phyloP scores from a whole-genome alignment of 2,888 invertebrate species.

The Gibbula magus region DNA sequence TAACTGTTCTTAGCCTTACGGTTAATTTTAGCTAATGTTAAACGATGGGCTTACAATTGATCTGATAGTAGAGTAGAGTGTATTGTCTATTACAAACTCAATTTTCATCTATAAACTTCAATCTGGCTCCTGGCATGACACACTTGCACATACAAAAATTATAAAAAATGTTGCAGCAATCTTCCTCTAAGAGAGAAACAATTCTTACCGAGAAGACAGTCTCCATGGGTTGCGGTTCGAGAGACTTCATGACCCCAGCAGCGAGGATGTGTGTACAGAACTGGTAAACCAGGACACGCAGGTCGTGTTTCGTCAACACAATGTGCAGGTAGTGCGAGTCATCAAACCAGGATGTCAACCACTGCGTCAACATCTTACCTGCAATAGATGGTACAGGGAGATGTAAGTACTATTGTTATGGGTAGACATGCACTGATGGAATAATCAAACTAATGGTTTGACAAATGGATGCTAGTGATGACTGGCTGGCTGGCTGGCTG shows the following conservation, averaged over 20 bases:
- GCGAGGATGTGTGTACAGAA: conserved; percentile 91
- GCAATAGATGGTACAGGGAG: conserved; percentile 44
- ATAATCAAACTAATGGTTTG: too few species aligned
- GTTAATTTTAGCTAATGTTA: too few species aligned
- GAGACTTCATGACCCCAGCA: conserved; percentile 85
- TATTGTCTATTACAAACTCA: too few species aligned
- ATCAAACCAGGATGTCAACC: conserved; percentile 87
- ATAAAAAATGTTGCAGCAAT: not conserved
- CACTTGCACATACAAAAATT: too few species aligned
- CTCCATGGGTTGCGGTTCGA: conserved; percentile 79
- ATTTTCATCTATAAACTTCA: too few species aligned
- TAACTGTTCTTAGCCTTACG: too few species aligned
- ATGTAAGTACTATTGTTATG: too few species aligned
- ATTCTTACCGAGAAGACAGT: conserved; percentile 80
- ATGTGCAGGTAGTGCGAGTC: conserved; percentile 83
- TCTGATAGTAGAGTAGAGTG: too few species aligned
- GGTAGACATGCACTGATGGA: not conserved
- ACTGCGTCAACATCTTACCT: conserved; percentile 95
- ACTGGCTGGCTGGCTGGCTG: not conserved
- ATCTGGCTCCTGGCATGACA: too few species aligned
- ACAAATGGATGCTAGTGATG: too few species aligned
- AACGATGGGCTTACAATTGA: too few species aligned
- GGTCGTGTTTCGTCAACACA: conserved; percentile 82
- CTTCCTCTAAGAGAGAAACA: not conserved
- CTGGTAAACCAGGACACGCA: conserved; percentile 84